Conservation (phyloP, 1,140 invertebrate genomes). For the Palaemon carinicauda region DNA sequence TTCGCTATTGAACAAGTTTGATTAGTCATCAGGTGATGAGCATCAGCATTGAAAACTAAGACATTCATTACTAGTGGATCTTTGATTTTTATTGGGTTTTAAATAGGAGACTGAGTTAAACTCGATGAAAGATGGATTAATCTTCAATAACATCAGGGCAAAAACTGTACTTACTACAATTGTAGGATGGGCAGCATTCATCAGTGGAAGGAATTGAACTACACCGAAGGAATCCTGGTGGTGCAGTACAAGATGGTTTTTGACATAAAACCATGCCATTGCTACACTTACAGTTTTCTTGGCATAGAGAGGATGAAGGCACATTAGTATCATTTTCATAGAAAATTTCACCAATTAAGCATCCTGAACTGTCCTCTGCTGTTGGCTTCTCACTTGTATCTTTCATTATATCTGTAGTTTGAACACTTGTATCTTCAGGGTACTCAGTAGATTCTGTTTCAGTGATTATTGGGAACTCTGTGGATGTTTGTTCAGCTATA, state of each 20-base stretch:
- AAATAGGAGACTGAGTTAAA: too few species aligned
- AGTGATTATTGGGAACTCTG: neutral
- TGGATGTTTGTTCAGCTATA: too few species aligned
- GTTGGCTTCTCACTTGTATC: neutral
- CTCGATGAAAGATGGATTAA: too few species aligned
- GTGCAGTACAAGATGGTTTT: slow-evolving; percentile 41
- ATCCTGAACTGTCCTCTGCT: neutral
- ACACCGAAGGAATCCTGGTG: slow-evolving; percentile 45
- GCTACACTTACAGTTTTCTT: slow-evolving; percentile 48
- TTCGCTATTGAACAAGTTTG: too few species aligned
- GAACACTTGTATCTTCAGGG: neutral
- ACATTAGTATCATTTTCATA: slow-evolving; percentile 41
- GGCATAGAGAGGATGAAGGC: slow-evolving; percentile 22
- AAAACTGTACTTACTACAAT: slow-evolving; percentile 39
- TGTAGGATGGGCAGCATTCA: slow-evolving; percentile 54
- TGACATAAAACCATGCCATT: slow-evolving; percentile 49
- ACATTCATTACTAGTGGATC: too few species aligned
- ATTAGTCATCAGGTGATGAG: too few species aligned
- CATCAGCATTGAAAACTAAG: too few species aligned
- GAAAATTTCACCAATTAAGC: slow-evolving; percentile 20
- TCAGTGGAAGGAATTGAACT: slow-evolving; percentile 32
- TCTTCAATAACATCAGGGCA: too few species aligned
- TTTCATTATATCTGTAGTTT: neutral
- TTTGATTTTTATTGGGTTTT: too few species aligned
- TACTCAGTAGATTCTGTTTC: neutral